These are phyloP conservation scores for Perodicticus potto DNA, from an alignment of 2,797 vertebrate genomes.

Conservation along the genomic window DNA sequence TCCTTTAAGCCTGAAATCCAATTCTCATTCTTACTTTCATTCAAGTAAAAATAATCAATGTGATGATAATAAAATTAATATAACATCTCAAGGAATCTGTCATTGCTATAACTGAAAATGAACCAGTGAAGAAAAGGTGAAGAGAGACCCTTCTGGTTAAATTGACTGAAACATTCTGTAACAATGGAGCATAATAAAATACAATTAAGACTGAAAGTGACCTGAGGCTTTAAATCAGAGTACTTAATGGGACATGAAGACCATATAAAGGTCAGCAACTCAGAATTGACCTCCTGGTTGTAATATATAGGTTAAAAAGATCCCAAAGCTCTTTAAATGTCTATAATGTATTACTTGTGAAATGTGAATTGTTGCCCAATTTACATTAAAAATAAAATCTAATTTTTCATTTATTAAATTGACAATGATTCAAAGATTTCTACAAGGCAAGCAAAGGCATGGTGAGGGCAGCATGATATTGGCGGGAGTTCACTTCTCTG, in stretches of 20 bases:
- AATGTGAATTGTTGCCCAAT: constrained; percentile 55
- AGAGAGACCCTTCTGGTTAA: constrained; percentile 84
- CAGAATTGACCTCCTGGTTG: constrained; percentile 80
- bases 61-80: constrained; percentile 85
- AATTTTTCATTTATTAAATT: neutral
- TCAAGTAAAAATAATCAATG: constrained; percentile 69
- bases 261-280: constrained; percentile 85
- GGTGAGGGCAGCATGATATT: neutral
- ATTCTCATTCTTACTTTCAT: neutral
- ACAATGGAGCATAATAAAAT: constrained; percentile 86
- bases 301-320: constrained; percentile 72
- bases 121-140: constrained; percentile 80
- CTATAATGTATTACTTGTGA: constrained; percentile 64
- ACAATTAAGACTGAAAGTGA: constrained; percentile 89
- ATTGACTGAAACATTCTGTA: constrained; percentile 87
- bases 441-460: neutral
- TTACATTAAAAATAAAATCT: neutral
- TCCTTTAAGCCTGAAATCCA: neutral
- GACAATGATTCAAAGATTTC: neutral
- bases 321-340: constrained; percentile 63
- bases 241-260: constrained; percentile 85
- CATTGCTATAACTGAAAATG: constrained; percentile 85
- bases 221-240: constrained; percentile 82
- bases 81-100: constrained; percentile 82
- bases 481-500: neutral